Percentiles rank a stretch among this genome's conserved stretches.
Evolutionary conservation across 2,113 vertebrate genomes (phyloP).

Genomic region (Pavo muticus): DNA sequence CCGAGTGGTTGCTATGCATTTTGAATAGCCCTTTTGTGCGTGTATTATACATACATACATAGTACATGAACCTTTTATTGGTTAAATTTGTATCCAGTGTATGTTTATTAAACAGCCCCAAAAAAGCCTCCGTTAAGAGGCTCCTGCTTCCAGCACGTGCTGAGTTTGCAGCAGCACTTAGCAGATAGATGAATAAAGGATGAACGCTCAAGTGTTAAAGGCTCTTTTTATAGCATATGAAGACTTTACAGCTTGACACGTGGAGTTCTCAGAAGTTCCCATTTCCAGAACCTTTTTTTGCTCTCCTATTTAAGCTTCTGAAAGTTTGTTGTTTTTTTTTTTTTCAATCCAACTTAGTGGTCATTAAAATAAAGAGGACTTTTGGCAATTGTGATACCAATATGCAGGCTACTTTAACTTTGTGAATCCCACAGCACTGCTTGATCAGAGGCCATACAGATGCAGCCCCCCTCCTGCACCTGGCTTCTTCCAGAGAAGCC

Average conservation of each 20-base stretch:
- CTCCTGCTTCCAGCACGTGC: slow-evolving; percentile 5
- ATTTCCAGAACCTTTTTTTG: neutral
- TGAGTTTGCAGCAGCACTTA: slow-evolving; percentile 18
- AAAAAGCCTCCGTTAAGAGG: neutral
- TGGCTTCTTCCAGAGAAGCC: neutral
- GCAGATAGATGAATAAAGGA: slow-evolving; percentile 16
- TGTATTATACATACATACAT: slow-evolving; percentile 59
- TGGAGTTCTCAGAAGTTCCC: slow-evolving; percentile 11
- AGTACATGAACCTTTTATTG: slow-evolving; percentile 58
- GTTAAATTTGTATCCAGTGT: slow-evolving; percentile 63
- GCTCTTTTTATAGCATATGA: slow-evolving; percentile 21
- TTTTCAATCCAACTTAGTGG: neutral
- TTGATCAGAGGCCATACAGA: accelerated
- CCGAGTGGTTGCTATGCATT: slow-evolving; percentile 58
- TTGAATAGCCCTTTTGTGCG: slow-evolving; percentile 62
- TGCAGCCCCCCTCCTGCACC: neutral
- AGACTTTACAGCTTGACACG: slow-evolving; percentile 50
- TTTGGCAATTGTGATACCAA: neutral
- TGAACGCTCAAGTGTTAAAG: slow-evolving; percentile 44
- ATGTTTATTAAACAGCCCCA: slow-evolving; percentile 52
- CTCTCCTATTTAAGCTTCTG: neutral
- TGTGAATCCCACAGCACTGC: neutral
- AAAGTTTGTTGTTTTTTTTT: neutral
- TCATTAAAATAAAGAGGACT: neutral
- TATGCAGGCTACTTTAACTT: neutral